Base-by-base conservation (phyloP, 1,140 invertebrate genomes). In the Spodoptera frugiperda region DNA sequence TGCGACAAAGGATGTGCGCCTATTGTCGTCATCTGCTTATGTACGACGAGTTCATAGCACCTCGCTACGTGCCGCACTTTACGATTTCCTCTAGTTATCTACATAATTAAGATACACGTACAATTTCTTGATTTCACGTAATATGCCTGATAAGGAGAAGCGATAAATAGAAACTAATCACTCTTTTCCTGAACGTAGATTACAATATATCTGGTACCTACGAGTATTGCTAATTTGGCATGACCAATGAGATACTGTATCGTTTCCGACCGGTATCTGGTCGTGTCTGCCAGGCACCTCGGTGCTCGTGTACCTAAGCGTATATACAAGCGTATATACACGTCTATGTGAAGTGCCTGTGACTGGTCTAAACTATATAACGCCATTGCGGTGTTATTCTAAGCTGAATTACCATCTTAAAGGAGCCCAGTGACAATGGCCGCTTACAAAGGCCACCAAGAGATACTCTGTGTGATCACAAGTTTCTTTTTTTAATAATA, bases 391-490 rank as follows among this genome's bases (percentile, higher is more conserved):
- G 49, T 48, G 63, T 53, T 65, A 75, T 78, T 81, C 82, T 85
- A 84, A 86, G 82, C 79, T 54, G 79, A 84, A 88, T 90, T 90
- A 89, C 53, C 89, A 90, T 90, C 77, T 88, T 85, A 90, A 90
- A 88, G 78, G 81, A 84, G 67, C 73, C 65, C 67, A 78, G 51
- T 79, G 68, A 84, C 83, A 83, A 86, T 81, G 76, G 81, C 15
- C 63, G 59, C 46, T 74, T 78, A 70, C 77, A 82, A 83, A 81
- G 84, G 9, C 54, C 55, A 39, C 57, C 44, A 72, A 67, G 39
- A 73, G 76, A 78, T 78, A 78, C 70, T 65, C 46, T 53, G 44
- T 65, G 53, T 8, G 48, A 49, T 33, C 19, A 25, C 72, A 10
- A 61, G 44, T n/a, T 54, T 54, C 15, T 72, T 55, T 25, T 67